Evolutionary conservation across 2,888 invertebrate species (phyloP), one percentile per base, ranked within the genome.

Genomic region (Romanomermis culicivorax): DNA sequence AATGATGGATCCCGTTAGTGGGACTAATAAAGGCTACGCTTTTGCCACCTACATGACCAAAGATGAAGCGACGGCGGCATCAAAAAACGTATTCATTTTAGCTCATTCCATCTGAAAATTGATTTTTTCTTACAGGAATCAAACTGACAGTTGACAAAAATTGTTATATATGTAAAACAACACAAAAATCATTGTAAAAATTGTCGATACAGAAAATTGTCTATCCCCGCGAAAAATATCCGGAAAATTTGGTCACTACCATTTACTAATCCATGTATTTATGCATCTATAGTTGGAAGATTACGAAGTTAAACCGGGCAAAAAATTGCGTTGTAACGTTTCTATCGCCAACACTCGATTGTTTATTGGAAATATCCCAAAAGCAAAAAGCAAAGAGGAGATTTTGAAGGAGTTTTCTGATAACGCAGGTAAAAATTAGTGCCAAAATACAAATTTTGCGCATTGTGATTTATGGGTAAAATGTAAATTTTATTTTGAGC

Each of bases 331-430:
- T 86, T 88, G 93, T 79, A 97, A 95, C 83, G 85, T 95, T 81
- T 95, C 93, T 78, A 88, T 95, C 79, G 95, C 95, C 79, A 97
- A 97, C 81, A 87, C 93, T 77, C 88, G 95, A 79, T 86, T 97
- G 78, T 97, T 97, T 83, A 89, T 99, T 79, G 97, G 95, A 80
- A 97, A 97, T 85, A 97, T 97, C 83, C 97, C 97, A 80, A 97
- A 97, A 83, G 91, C 88, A 78, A 97, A 95, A 85, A 86, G 89
- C 81, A 91, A 88, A 85, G 93, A 95, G 80, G 93, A 97, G 83
- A 95, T 97, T 79, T 83, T 87, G 81, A 91, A 93, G 79, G 97
- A 97, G 82, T 93, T 97, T 82, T 83, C 85, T 83, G 91, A 91
- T 85, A 83, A 89, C 80, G 86, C 93, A 88, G 91, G 95, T 95